phyloP scores from a whole-genome alignment of 2,797 vertebrate species.

The Siniperca undulata region DNA sequence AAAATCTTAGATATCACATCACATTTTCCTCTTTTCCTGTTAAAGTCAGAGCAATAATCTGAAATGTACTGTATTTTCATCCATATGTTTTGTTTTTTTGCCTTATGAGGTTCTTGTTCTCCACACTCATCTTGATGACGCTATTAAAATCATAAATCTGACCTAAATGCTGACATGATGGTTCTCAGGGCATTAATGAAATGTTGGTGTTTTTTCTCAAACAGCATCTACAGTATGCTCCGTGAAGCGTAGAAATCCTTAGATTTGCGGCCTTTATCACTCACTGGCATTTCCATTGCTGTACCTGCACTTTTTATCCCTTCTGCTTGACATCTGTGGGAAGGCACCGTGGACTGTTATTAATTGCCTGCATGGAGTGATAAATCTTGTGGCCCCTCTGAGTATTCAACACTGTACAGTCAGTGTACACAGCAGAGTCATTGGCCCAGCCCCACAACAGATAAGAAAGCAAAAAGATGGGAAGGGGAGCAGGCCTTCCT shows the following conservation, averaged over 20 bases:
- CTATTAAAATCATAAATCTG: slow-evolving; percentile 48
- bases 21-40: background rate
- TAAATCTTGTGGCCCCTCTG: slow-evolving; percentile 82
- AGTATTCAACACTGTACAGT: slow-evolving; percentile 79
- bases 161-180: slow-evolving; percentile 54
- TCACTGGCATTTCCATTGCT: slow-evolving; percentile 80
- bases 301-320: slow-evolving; percentile 83
- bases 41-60: slow-evolving; percentile 2
- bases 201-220: slow-evolving; percentile 52
- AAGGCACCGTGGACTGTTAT: slow-evolving; percentile 79
- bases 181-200: slow-evolving; percentile 51
- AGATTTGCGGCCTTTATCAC: slow-evolving; percentile 74
- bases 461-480: slow-evolving; percentile 76
- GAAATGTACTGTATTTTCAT: background rate
- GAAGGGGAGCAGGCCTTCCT: slow-evolving; percentile 43
- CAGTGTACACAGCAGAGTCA: slow-evolving; percentile 80
- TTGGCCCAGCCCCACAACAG: slow-evolving; percentile 76
- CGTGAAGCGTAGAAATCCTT: slow-evolving; percentile 63
- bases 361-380: slow-evolving; percentile 84
- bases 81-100: background rate
- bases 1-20: background rate
- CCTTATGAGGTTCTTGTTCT: background rate
- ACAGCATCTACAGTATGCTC: slow-evolving; percentile 44
- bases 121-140: slow-evolving; percentile 28
- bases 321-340: slow-evolving; percentile 74